Percentiles rank a stretch among this genome's conserved stretches.
phyloP scores from a whole-genome alignment of 2,888 invertebrate species.

The Tetranychus piercei region DNA sequence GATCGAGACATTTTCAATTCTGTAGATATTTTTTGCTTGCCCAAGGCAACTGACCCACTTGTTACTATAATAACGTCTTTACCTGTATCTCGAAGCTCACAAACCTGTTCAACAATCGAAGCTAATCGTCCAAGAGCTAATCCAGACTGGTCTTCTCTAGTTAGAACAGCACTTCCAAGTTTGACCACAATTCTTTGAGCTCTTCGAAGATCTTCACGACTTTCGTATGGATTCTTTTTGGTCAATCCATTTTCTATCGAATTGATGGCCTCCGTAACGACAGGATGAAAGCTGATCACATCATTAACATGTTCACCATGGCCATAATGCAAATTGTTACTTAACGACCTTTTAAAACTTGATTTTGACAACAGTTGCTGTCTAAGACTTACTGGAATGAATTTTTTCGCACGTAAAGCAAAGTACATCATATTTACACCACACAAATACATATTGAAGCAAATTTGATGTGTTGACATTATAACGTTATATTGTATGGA shows the following conservation, averaged over 20 bases:
- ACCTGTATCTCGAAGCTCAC: conserved; percentile 90
- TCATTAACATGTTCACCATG: too few species aligned
- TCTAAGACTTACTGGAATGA: too few species aligned
- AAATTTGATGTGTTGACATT: too few species aligned
- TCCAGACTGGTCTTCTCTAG: conserved; percentile 89
- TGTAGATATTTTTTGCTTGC: conserved; percentile 88
- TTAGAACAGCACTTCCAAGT: conserved; percentile 92
- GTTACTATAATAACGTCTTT: conserved; percentile 88
- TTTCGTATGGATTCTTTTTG: neutral
- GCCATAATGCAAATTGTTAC: too few species aligned
- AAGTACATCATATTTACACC: too few species aligned
- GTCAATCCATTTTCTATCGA: neutral
- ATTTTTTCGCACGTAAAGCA: too few species aligned
- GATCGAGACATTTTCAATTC: conserved; percentile 92
- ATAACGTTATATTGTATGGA: too few species aligned
- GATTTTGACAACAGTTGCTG: too few species aligned
- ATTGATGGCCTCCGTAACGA: too few species aligned
- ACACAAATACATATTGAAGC: too few species aligned
- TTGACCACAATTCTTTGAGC: conserved; percentile 83
- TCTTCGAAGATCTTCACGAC: conserved; percentile 16
- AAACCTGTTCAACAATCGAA: conserved; percentile 96
- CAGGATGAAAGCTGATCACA: too few species aligned
- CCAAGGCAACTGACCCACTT: conserved; percentile 96
- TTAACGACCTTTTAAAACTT: too few species aligned
- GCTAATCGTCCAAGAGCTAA: conserved; percentile 84